Percentiles rank a stretch among this genome's conserved stretches.
These are phyloP conservation scores for Pasiphila rectangulata DNA, from an alignment of 2,888 invertebrate genomes.

Conservation along the genomic window DNA sequence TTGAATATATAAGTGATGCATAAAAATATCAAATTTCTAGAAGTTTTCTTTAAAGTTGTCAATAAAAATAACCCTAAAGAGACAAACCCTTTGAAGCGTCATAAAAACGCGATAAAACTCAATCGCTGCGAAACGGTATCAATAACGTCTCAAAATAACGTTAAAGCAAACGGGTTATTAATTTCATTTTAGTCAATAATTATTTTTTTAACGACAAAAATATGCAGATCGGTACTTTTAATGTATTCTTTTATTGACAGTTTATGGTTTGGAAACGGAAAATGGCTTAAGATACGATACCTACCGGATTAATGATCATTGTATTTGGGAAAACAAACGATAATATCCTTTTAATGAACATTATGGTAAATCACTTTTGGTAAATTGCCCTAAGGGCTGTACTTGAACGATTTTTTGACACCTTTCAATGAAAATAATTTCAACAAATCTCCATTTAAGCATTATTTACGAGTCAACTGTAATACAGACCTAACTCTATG, in stretches of 20 bases:
- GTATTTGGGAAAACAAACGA: constrained; percentile 33
- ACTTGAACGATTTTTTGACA: not conserved
- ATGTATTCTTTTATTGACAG: constrained; percentile 74
- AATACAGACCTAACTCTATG: too few relatives aligned
- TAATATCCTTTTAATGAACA: constrained; percentile 1
- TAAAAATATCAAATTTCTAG: too few relatives aligned
- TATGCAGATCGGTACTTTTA: constrained; percentile 69
- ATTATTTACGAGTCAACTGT: too few relatives aligned
- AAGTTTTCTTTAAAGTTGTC: not conserved
- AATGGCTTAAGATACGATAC: constrained; percentile 66
- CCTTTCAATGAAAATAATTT: too few relatives aligned
- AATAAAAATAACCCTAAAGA: constrained; percentile 10
- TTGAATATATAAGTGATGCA: too few relatives aligned
- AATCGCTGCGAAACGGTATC: constrained; percentile 34
- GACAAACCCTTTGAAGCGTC: constrained; percentile 10
- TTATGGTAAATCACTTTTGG: not conserved
- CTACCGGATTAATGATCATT: constrained; percentile 52
- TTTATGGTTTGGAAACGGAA: constrained; percentile 76
- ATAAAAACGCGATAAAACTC: constrained; percentile 23
- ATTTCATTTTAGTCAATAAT: constrained; percentile 54
- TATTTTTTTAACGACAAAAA: constrained; percentile 65
- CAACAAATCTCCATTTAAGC: too few relatives aligned
- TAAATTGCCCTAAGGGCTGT: not conserved
- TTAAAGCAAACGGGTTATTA: constrained; percentile 63
- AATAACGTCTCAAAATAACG: constrained; percentile 51